phyloP scores from a whole-genome alignment of 2,113 vertebrate genomes.

The Pavo muticus region DNA sequence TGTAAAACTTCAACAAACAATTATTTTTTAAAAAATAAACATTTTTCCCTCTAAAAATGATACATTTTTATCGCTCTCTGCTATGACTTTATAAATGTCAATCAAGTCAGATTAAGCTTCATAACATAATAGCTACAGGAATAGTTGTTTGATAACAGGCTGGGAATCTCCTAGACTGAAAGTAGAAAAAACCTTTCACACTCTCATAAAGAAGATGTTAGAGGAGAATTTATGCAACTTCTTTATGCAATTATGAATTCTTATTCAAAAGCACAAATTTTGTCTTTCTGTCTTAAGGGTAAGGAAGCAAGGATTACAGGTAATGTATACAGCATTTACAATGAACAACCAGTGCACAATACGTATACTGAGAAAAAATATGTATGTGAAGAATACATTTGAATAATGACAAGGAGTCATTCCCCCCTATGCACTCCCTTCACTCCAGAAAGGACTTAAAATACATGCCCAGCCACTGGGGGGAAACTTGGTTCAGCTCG shows the following conservation, averaged over 20 bases:
- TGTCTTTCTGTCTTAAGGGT: not conserved
- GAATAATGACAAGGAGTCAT: not conserved
- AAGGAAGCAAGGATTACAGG: not conserved
- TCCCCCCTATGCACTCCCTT: not conserved
- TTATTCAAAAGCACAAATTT: not conserved
- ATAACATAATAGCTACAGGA: not conserved
- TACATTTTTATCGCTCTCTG: not conserved
- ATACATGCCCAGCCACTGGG: rapidly evolving
- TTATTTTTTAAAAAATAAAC: not conserved
- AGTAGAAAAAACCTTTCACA: not conserved
- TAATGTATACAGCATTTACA: not conserved
- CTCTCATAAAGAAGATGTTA: not conserved
- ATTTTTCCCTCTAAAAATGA: not conserved
- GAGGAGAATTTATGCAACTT: not conserved
- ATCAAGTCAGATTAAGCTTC: not conserved
- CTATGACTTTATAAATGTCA: not conserved
- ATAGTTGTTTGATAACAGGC: not conserved
- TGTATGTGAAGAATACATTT: not conserved
- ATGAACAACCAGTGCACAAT: not conserved
- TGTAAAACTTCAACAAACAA: not conserved
- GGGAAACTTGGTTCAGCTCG: rapidly evolving
- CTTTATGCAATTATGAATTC: not conserved
- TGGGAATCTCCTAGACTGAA: not conserved
- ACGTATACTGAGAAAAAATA: not conserved
- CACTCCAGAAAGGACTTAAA: not conserved